Base-by-base conservation (phyloP, 1,140 invertebrate species). In the Lutraria rhynchaena region DNA sequence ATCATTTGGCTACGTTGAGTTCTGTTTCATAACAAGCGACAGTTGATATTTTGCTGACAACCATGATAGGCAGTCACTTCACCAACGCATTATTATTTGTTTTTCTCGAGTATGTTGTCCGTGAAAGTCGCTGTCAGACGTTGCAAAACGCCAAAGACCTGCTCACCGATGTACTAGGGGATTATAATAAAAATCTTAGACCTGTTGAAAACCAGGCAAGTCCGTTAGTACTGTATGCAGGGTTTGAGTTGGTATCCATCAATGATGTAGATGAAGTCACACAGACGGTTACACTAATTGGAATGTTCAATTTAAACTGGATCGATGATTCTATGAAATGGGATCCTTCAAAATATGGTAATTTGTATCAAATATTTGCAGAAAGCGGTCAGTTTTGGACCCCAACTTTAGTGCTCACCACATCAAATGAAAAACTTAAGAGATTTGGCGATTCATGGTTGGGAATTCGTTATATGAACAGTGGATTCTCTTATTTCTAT, bases 351-450 rank as follows among this genome's bases (percentile, higher is more conserved):
- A 31, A 5, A n/a, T 33, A 70, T 37, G 67, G 49, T 19, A 27
- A 41, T 17, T 1, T 55, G 31, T 41, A 53, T 3, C 49, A 53
- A 4, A 5, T 70, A 1, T 41, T 35, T 11, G 13, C 35, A n/a
- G 13, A 55, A n/a, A 60, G 49, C 33, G 1, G 19, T 3, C 33
- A 41, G 33, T 55, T 76, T 11, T 63, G 58, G 73, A 55, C 41
- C 7, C 71, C 71, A 31, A 51, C 57, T 41, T 24, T 75, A 22
- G 31, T 75, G 3, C 55, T 76, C 3, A 27, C 41, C 3, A 63
- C 24, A 7, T 27, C 57, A 1, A n/a, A 49, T 4, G 49, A 33
- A 15, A 49, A 69, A 4, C 5, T n/a, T 4, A 27, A 11, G 5
- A 24, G n/a, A n/a, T 22, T 49, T 13, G 69, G 69, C 3, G 33